A percentile compares a stretch with the other conserved stretches of the same genome.
phyloP scores from a whole-genome alignment of 2,888 invertebrate species.

The Agriopis marginaria region DNA sequence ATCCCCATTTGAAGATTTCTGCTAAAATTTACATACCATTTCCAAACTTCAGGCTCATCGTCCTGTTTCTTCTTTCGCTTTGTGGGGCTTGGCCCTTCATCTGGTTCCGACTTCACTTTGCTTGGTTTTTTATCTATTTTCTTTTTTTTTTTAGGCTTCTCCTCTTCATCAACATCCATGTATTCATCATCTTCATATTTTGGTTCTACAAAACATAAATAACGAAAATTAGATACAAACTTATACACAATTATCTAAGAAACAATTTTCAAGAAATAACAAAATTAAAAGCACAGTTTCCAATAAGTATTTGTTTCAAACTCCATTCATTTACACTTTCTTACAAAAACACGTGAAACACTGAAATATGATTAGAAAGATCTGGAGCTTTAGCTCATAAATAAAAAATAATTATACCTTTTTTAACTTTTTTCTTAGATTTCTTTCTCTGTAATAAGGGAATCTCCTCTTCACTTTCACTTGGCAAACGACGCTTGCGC shows the following conservation, averaged over 20 bases:
- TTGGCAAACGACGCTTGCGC: slow-evolving; percentile 71
- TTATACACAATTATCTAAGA: slow-evolving; percentile 5
- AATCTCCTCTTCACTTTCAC: slow-evolving; percentile 91
- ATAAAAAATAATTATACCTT: slow-evolving; percentile 67
- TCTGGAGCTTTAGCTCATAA: background rate
- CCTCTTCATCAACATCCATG: slow-evolving; percentile 83
- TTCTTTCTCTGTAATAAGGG: slow-evolving; percentile 90
- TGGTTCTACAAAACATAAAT: slow-evolving; percentile 65
- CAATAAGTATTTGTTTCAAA: background rate
- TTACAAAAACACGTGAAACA: background rate
- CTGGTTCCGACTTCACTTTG: slow-evolving; percentile 69
- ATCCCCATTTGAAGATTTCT: background rate
- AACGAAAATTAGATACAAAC: background rate
- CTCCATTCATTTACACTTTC: no score
- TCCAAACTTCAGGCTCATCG: slow-evolving; percentile 94
- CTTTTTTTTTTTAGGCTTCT: slow-evolving; percentile 85
- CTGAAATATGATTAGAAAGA: background rate
- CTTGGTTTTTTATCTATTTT: slow-evolving; percentile 64
- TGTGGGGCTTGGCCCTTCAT: slow-evolving; percentile 81
- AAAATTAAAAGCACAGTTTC: background rate
- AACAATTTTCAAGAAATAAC: background rate
- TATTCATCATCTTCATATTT: slow-evolving; percentile 86
- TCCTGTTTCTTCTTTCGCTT: slow-evolving; percentile 93
- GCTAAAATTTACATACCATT: slow-evolving; percentile 88
- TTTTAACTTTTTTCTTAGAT: slow-evolving; percentile 88